Conservation (phyloP, 2,888 invertebrate species). For the Spialia ferax region DNA sequence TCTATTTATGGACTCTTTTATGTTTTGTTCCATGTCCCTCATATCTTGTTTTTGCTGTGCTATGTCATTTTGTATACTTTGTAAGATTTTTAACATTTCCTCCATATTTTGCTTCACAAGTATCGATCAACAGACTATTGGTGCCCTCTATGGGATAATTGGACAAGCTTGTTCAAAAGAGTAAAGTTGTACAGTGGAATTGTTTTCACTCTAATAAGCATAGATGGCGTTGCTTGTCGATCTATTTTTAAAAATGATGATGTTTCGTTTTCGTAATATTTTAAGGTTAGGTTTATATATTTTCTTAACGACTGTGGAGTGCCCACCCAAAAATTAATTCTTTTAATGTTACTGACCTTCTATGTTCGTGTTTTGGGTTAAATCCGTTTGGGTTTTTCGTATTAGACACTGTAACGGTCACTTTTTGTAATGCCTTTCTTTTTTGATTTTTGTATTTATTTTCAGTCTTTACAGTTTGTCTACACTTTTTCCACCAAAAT, state of each 20-base stretch:
- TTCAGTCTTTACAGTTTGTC: not conserved
- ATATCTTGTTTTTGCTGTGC: slow-evolving; percentile 46
- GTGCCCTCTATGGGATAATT: not conserved
- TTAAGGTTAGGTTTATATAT: not conserved
- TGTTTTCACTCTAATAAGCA: not conserved
- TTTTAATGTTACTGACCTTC: not conserved
- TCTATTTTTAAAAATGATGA: not conserved
- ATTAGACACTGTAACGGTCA: not conserved
- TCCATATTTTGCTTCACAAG: not conserved
- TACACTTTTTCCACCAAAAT: not conserved
- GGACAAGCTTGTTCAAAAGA: not conserved
- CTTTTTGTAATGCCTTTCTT: not conserved
- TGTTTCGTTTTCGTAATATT: not conserved
- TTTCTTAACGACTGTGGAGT: too few relatives aligned
- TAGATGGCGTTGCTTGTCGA: not conserved
- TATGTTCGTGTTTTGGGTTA: not conserved
- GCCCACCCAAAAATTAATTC: too few relatives aligned
- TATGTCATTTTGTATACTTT: slow-evolving; percentile 45
- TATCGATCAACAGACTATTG: not conserved
- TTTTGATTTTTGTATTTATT: not conserved
- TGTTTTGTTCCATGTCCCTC: slow-evolving; percentile 46
- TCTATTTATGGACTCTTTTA: slow-evolving; percentile 45
- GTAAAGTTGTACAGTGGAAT: not conserved
- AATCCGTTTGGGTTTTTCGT: not conserved
- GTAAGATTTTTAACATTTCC: not conserved